Percentiles rank a stretch among this genome's conserved stretches.
These are phyloP conservation scores for Hydroisotoma schaefferi DNA, from an alignment of 2,888 invertebrate species.

Conservation along the genomic window DNA sequence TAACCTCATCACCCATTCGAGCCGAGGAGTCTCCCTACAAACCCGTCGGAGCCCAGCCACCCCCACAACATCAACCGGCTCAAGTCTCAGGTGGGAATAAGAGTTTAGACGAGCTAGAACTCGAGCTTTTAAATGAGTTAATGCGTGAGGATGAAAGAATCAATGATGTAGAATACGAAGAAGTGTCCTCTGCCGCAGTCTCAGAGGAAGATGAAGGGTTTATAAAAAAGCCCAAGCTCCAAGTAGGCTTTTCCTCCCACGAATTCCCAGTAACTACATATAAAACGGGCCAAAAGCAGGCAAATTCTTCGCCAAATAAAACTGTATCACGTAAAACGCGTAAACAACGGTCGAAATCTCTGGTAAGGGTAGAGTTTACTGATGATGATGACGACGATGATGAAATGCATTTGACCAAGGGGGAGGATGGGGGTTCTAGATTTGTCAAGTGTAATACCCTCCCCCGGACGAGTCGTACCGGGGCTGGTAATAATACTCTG, in stretches of 20 bases:
- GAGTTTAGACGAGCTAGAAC: background rate
- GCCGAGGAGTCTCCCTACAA: too few relatives aligned
- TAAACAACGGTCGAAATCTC: constrained; percentile 2
- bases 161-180: constrained; percentile 1
- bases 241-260: constrained; percentile 13
- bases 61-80: background rate
- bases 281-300: constrained; percentile 17
- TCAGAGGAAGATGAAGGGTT: constrained; percentile 7
- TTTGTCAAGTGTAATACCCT: constrained; percentile 17
- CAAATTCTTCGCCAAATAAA: constrained; percentile 7
- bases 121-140: background rate
- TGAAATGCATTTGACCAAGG: background rate
- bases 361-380: constrained; percentile 8
- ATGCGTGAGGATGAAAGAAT: constrained; percentile 8
- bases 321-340: constrained; percentile 7
- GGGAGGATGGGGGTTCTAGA: constrained; percentile 4
- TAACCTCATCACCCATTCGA: background rate
- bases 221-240: constrained; percentile 6
- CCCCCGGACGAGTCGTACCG: constrained; percentile 13
- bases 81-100: background rate
- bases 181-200: background rate
- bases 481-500: constrained; percentile 2
- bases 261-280: constrained; percentile 36
- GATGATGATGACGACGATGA: constrained; percentile 10
- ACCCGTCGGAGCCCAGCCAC: background rate